phyloP scores from a whole-genome alignment of 2,888 invertebrate genomes.

The Antheraea assamensis region DNA sequence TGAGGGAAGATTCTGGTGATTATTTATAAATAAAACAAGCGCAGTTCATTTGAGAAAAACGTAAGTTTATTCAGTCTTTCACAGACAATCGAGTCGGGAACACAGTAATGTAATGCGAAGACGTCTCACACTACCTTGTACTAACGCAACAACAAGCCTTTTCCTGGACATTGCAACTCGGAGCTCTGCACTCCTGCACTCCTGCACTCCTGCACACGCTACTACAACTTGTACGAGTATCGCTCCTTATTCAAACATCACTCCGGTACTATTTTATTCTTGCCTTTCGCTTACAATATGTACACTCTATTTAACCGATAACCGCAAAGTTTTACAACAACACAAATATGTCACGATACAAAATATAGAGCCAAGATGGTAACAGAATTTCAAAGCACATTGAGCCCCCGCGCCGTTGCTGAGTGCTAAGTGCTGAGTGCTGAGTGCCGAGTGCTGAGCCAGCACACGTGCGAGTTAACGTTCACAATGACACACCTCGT shows the following conservation, averaged over 20 bases:
- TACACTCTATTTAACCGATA: background rate
- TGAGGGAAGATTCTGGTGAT: background rate
- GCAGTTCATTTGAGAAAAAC: constrained; percentile 43
- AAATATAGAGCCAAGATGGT: background rate
- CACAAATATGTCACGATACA: background rate
- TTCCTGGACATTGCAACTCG: background rate
- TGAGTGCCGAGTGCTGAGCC: too few species aligned
- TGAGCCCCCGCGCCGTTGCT: background rate
- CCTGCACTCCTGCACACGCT: background rate
- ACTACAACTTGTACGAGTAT: background rate
- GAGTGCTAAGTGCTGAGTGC: too few species aligned
- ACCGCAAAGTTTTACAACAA: background rate
- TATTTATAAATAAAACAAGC: constrained; percentile 33
- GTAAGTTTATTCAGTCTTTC: constrained; percentile 69
- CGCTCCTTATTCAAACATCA: background rate
- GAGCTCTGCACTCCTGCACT: background rate
- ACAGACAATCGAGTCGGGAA: constrained; percentile 52
- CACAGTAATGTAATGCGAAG: constrained; percentile 21
- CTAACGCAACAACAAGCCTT: background rate
- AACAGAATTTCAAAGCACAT: background rate
- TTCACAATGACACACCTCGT: background rate
- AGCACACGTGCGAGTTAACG: too few species aligned
- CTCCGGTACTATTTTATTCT: background rate
- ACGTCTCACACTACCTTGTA: background rate
- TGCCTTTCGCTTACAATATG: background rate